Conservation (phyloP, 2,113 vertebrate species). For the Pandion haliaetus region DNA sequence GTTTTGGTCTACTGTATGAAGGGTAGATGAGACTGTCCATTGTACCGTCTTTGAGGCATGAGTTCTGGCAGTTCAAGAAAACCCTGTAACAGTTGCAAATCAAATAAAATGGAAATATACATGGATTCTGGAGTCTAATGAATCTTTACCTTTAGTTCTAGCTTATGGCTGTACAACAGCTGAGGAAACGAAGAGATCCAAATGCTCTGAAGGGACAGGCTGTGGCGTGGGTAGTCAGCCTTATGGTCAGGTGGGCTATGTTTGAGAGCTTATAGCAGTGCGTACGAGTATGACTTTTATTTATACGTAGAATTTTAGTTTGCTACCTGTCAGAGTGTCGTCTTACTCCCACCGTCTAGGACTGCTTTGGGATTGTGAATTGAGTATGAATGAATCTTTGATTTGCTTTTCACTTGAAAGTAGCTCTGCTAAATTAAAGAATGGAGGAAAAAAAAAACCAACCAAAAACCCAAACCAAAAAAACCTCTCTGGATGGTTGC, state of each 20-base stretch:
- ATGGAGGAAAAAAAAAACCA: not conserved
- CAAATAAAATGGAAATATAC: conserved; percentile 76
- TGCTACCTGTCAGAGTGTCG: not conserved
- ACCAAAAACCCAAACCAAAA: not conserved
- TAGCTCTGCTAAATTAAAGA: not conserved
- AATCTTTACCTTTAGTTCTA: conserved; percentile 15
- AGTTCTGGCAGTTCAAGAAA: conserved; percentile 72
- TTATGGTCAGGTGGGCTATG: not conserved
- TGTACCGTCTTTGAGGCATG: conserved; percentile 69
- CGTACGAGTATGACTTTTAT: not conserved
- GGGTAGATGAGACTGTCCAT: conserved; percentile 72
- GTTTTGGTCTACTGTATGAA: conserved; percentile 66
- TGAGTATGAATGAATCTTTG: not conserved
- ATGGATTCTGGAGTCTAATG: conserved; percentile 48
- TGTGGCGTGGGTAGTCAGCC: not conserved
- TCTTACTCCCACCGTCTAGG: not conserved
- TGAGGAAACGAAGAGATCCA: too few species aligned
- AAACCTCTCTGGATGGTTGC: not conserved
- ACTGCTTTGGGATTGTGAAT: not conserved
- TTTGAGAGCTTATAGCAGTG: not conserved
- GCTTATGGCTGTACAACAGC: not conserved
- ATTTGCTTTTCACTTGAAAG: not conserved
- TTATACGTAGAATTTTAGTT: not conserved
- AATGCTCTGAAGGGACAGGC: not conserved
- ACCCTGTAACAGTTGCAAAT: conserved; percentile 77